Conservation (phyloP, 2,113 vertebrate species). For the Australoheros scitulus region DNA sequence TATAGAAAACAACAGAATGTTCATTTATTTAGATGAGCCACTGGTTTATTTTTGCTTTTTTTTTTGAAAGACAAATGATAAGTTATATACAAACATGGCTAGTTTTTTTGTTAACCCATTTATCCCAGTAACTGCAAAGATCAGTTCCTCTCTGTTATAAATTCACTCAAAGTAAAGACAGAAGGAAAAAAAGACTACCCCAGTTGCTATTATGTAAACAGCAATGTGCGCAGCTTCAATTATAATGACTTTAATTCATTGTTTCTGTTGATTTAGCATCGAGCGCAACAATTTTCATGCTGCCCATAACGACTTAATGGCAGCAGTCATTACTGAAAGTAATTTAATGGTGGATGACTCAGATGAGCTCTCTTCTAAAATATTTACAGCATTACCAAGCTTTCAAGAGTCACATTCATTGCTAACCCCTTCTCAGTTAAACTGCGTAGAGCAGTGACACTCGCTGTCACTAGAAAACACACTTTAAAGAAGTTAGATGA, state of each 20-base stretch:
- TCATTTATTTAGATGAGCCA: constrained; percentile 63
- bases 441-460: constrained; percentile 27
- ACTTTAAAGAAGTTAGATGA: constrained; percentile 29
- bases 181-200: constrained; percentile 21
- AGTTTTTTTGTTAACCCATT: constrained; percentile 4
- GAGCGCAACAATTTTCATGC: constrained; percentile 66
- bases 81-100: constrained; percentile 27
- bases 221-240: constrained; percentile 59
- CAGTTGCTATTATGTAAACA: constrained; percentile 58
- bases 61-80: constrained; percentile 56
- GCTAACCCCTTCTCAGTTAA: constrained; percentile 37
- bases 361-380: constrained; percentile 73
- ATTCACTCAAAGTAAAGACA: constrained; percentile 1
- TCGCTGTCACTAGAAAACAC: constrained; percentile 30
- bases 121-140: constrained; percentile 1
- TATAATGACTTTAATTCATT: constrained; percentile 66
- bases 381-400: constrained; percentile 64
- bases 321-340: constrained; percentile 70
- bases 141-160: constrained; percentile 34
- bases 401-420: constrained; percentile 48
- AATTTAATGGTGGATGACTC: constrained; percentile 71
- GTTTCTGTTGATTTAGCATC: constrained; percentile 72
- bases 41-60: constrained; percentile 21
- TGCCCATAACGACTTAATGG: constrained; percentile 77
- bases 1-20: constrained; percentile 57